Base-by-base conservation (phyloP, 2,888 invertebrate genomes). In the Thera britannica region DNA sequence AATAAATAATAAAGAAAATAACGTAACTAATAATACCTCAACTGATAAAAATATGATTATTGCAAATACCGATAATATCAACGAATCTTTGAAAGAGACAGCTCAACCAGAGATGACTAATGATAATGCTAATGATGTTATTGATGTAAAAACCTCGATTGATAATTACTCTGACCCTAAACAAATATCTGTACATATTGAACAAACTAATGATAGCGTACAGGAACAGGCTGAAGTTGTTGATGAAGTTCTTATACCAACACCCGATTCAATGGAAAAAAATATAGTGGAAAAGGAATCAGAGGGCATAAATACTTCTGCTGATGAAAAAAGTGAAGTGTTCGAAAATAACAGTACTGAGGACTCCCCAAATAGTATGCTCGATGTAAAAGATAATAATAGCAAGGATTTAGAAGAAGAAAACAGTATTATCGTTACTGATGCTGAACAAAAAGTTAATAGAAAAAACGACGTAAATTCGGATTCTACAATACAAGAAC, bases 401-500 rank as follows among this genome's bases (percentile, higher is more conserved):
- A 12, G 2, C 6, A 7, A 41, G 12, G 35, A 51, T 2, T 57
- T 52, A 36, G 36, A 57, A 36, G 55, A 60, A 0, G 56, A 59
- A 49, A 11, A 54, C 34, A 11, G n/a, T 7, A 35, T 34, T n/a
- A 36, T 9, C 9, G 0, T 63, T 46, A 35, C 12, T 38, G 46
- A 51, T 48, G 46, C 48, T 3, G 11, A 46, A 48, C 60, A 60
- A 58, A 70, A 59, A 23, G 41, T 12, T 9, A 36, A n/a, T 52
- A 54, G 58, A 58, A 41, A 41, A 57, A 36, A 49, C 12, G 58
- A 69, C 60, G 58, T 67, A 58, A 56, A 55, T n/a, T 60, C 52
- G 62, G 58, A 68, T 44, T 63, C 44, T 48, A 63, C 38, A 54
- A 8, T 72, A 36, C 58, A 54, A 11, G 71, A 52, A n/a, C 51